A percentile compares a stretch with the other conserved stretches of the same genome.
These are phyloP conservation scores for Sebastes ruberrimus DNA, from an alignment of 2,797 vertebrate species.

Conservation along the genomic window DNA sequence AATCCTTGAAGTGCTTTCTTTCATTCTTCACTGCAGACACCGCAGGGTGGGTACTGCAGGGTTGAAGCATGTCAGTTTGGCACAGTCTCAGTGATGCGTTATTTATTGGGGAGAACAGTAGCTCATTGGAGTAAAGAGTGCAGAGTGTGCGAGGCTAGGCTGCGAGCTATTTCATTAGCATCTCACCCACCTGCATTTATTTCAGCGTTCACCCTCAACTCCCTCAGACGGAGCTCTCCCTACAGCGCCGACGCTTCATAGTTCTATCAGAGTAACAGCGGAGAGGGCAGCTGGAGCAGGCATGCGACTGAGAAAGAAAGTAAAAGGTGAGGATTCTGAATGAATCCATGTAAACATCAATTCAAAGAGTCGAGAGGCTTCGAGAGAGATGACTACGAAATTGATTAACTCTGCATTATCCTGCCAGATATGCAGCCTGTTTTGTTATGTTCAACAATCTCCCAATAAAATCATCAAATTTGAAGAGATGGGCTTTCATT, in stretches of 20 bases:
- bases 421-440: neutral
- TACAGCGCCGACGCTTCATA: neutral
- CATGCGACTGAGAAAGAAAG: neutral
- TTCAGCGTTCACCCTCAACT: slow-evolving; percentile 9
- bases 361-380: neutral
- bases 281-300: neutral
- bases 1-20: slow-evolving; percentile 69
- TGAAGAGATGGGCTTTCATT: neutral
- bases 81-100: slow-evolving; percentile 61
- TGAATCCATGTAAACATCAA: neutral
- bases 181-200: slow-evolving; percentile 42
- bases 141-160: slow-evolving; percentile 16
- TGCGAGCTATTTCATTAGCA: slow-evolving; percentile 40
- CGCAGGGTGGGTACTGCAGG: slow-evolving; percentile 29
- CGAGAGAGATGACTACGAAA: neutral
- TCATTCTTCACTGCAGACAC: slow-evolving; percentile 17
- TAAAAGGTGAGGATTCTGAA: neutral
- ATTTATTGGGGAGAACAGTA: slow-evolving; percentile 56
- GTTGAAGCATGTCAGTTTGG: slow-evolving; percentile 64
- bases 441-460: neutral
- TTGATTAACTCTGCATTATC: neutral
- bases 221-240: slow-evolving; percentile 11
- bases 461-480: neutral
- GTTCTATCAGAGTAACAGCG: neutral
- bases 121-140: slow-evolving; percentile 45